phyloP scores from a whole-genome alignment of 2,888 invertebrate species.

The Diarsia dahlii region DNA sequence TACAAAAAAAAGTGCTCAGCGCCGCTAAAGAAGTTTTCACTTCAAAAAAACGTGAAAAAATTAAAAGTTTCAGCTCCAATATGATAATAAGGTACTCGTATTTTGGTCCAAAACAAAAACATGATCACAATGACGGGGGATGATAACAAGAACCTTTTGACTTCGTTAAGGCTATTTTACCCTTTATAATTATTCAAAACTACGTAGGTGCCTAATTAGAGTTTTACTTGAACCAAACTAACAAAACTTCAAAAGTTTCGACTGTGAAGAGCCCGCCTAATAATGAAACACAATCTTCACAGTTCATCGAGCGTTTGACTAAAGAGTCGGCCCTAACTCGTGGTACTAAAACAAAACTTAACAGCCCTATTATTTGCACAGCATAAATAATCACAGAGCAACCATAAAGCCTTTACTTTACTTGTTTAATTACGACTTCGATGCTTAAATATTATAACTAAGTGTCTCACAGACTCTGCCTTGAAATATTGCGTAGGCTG shows the following conservation, averaged over 20 bases:
- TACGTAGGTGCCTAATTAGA: not conserved
- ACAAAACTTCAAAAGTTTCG: conserved; percentile 28
- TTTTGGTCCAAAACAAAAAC: no score
- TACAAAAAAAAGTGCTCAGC: no score
- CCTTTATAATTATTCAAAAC: not conserved
- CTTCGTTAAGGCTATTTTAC: no score
- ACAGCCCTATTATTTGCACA: conserved; percentile 58
- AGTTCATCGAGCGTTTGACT: conserved; percentile 35
- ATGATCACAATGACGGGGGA: no score
- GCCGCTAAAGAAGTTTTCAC: no score
- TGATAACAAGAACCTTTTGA: no score
- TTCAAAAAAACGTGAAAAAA: no score
- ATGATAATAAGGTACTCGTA: no score
- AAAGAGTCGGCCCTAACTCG: conserved; percentile 34
- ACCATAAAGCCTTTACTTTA: conserved; percentile 57
- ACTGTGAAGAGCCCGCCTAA: conserved; percentile 8
- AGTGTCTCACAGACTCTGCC: conserved; percentile 42
- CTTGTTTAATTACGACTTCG: conserved; percentile 66
- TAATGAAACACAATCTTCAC: conserved; percentile 48
- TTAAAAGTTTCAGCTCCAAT: no score
- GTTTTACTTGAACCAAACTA: conserved; percentile 19
- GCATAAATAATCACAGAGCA: conserved; percentile 62
- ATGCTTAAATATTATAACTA: conserved; percentile 69
- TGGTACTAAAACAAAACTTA: conserved; percentile 46
- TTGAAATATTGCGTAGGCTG: conserved; percentile 30